These are phyloP conservation scores for Scylla paramamosain DNA, from an alignment of 1,140 invertebrate species.

Conservation along the genomic window DNA sequence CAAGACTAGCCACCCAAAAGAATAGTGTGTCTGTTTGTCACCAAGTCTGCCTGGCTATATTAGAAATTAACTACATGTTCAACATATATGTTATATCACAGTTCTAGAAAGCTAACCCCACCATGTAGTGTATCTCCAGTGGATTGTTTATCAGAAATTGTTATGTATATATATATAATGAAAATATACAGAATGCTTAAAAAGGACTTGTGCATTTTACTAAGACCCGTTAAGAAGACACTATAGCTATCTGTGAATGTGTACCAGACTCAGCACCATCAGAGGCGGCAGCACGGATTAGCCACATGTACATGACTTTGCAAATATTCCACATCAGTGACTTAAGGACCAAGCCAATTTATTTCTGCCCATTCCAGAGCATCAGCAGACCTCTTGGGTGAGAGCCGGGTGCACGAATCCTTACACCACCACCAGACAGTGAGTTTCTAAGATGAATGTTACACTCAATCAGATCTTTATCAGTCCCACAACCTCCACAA, in stretches of 20 bases:
- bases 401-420: too few species aligned
- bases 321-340: not conserved
- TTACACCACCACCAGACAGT: too few species aligned
- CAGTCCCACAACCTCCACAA: not conserved
- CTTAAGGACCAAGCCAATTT: not conserved
- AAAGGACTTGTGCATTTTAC: slow-evolving; percentile 34
- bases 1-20: slow-evolving; percentile 43
- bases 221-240: too few species aligned
- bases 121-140: slow-evolving; percentile 64
- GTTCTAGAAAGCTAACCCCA: slow-evolving; percentile 70
- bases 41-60: slow-evolving; percentile 65
- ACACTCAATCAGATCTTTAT: not conserved
- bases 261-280: too few species aligned
- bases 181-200: slow-evolving; percentile 70
- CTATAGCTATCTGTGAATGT: too few species aligned
- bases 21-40: slow-evolving; percentile 66
- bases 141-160: slow-evolving; percentile 74
- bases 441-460: not conserved
- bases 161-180: slow-evolving; percentile 73
- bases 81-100: slow-evolving; percentile 69
- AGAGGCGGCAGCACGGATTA: not conserved
- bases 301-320: not conserved
- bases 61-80: slow-evolving; percentile 67
- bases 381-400: not conserved
- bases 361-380: not conserved